Conservation (phyloP, 1,140 invertebrate genomes). For the Penaeus vannamei region DNA sequence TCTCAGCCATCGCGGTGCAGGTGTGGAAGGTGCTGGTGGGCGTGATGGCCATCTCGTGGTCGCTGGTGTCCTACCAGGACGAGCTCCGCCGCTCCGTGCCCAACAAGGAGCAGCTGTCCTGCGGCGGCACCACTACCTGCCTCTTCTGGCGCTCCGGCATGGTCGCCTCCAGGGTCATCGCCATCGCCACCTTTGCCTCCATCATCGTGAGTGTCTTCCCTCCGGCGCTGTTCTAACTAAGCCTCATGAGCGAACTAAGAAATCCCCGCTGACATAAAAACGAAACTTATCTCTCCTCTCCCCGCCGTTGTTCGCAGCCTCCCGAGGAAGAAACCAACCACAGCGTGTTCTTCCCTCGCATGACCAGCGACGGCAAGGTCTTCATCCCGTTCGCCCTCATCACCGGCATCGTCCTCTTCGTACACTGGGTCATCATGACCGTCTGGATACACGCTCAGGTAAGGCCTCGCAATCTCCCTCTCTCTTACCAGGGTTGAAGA, state of each 20-base stretch:
- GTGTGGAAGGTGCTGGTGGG: slow-evolving; percentile 70
- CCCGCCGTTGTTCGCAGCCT: neutral
- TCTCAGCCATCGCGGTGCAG: slow-evolving; percentile 65
- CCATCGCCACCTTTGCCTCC: slow-evolving; percentile 71
- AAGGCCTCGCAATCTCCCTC: neutral
- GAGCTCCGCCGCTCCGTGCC: slow-evolving; percentile 72
- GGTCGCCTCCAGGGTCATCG: slow-evolving; percentile 72
- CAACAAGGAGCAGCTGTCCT: slow-evolving; percentile 71
- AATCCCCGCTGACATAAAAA: neutral
- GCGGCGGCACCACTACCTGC: slow-evolving; percentile 70
- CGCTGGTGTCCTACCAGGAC: slow-evolving; percentile 73
- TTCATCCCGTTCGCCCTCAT: slow-evolving; percentile 66
- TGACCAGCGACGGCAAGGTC: slow-evolving; percentile 9
- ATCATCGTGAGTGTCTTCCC: slow-evolving; percentile 41
- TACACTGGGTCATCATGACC: slow-evolving; percentile 74
- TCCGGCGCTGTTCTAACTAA: neutral
- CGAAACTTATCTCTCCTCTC: neutral
- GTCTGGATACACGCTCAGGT: slow-evolving; percentile 72
- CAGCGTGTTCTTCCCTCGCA: slow-evolving; percentile 5
- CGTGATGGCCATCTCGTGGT: slow-evolving; percentile 72
- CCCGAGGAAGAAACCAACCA: neutral
- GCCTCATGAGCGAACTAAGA: no score
- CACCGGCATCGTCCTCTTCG: slow-evolving; percentile 69
- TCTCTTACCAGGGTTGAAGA: neutral
- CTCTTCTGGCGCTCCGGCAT: slow-evolving; percentile 73